Conservation (phyloP, 1,140 invertebrate genomes). For the Drosophila equinoxialis region DNA sequence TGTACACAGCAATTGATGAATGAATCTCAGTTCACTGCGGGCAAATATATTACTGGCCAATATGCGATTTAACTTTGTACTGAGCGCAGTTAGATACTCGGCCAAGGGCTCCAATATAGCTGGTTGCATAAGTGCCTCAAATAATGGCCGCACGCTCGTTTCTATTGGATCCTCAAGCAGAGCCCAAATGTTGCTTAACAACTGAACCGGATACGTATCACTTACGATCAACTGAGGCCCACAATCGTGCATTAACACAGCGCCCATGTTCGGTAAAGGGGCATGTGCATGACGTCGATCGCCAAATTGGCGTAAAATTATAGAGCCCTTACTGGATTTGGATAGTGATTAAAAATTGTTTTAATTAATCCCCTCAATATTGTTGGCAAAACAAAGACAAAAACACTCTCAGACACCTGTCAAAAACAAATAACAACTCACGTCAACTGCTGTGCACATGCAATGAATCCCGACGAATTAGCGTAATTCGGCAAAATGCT, state of each 20-base stretch:
- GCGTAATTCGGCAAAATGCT: slow-evolving; percentile 70
- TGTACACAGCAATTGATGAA: slow-evolving; percentile 67
- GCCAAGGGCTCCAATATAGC: slow-evolving; percentile 59
- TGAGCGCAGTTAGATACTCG: slow-evolving; percentile 54
- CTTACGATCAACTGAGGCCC: slow-evolving; percentile 72
- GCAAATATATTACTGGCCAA: slow-evolving; percentile 75
- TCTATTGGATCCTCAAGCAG: slow-evolving; percentile 50
- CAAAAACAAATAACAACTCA: slow-evolving; percentile 43
- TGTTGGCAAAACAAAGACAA: background rate
- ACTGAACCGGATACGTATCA: slow-evolving; percentile 71
- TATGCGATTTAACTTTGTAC: slow-evolving; percentile 52
- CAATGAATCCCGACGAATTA: slow-evolving; percentile 53
- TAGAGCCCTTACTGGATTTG: slow-evolving; percentile 54
- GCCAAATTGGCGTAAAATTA: slow-evolving; percentile 56
- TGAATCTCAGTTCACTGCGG: slow-evolving; percentile 68
- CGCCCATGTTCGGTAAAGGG: slow-evolving; percentile 74
- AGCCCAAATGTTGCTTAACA: slow-evolving; percentile 67
- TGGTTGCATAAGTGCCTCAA: slow-evolving; percentile 55
- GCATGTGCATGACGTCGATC: slow-evolving; percentile 70
- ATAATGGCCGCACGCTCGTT: slow-evolving; percentile 35
- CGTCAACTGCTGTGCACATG: slow-evolving; percentile 54
- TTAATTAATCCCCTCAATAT: slow-evolving; percentile 10
- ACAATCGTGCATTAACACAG: slow-evolving; percentile 64
- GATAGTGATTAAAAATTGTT: slow-evolving; percentile 48
- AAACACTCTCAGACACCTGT: background rate